Percentiles rank a stretch among this genome's conserved stretches.
Conservation (phyloP, 1,140 invertebrate species). For the Philaenus spumarius region DNA sequence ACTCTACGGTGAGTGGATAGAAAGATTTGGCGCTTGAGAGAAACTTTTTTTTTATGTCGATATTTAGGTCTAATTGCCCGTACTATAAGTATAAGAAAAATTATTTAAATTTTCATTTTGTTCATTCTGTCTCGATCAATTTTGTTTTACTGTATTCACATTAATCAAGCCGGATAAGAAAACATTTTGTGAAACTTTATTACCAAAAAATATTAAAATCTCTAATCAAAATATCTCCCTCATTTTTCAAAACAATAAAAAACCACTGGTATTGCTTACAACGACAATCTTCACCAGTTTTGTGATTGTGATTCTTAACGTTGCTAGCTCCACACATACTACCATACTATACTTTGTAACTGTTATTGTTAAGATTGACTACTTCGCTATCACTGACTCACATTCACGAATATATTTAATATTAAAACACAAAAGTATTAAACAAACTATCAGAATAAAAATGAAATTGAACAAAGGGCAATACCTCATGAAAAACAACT, state of each 20-base stretch:
- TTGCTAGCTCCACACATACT: conserved; percentile 2
- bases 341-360: background rate
- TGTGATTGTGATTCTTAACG: background rate
- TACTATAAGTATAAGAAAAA: no score
- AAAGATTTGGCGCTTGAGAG: no score
- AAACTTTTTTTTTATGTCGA: no score
- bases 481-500: no score
- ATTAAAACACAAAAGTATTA: no score
- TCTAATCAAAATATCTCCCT: background rate
- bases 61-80: no score
- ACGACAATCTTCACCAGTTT: background rate
- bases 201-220: background rate
- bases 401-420: no score
- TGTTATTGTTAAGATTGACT: no score
- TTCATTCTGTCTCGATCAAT: background rate
- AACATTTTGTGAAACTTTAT: background rate
- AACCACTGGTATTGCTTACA: background rate
- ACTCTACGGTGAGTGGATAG: no score
- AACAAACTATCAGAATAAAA: no score
- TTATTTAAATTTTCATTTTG: background rate
- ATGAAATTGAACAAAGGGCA: no score
- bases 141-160: background rate
- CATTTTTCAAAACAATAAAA: background rate
- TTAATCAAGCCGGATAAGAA: background rate
- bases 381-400: no score